Base-by-base conservation (phyloP, 23 tunicate genomes). In the Styela clava region DNA sequence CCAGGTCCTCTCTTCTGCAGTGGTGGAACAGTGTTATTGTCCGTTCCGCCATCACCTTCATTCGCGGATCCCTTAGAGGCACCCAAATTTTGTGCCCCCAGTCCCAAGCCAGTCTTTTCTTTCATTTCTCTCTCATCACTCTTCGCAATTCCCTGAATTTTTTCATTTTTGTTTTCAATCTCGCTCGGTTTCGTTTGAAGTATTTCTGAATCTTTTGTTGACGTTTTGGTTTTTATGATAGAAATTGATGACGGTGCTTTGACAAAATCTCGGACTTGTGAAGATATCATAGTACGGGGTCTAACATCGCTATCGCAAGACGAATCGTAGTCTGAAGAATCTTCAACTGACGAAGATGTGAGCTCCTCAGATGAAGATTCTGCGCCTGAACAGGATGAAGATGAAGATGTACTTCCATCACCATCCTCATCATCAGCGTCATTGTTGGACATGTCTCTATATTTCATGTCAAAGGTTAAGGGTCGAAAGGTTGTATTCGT, bases 261-360 rank as follows among this genome's bases (percentile, higher is more conserved):
- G 21, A 29, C 71, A 22, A 67, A 29, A 67, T 67, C 1, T 67
- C 71, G 16, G 71, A 67, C 30, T 25, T 29, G 71, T 27, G 2
- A 67, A 25, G 30, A 1, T 18, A 44, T 44, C 12, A 44, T 44
- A 12, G 56, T 44, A 44, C 56, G 56, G 7, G 81, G 21, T 16
- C 65, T 20, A 33, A 21, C 81, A 44, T 76, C 81, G 52, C 62
- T 64, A 24, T 85, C 95, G 69, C 68, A 83, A 30, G 97, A 91
- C 52, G 97, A 91, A 2, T 86, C 97, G 31, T 80, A 82, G n/a
- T 79, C 74, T 33, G 95, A 85, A 24, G 73, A 84, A 62, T 74
- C 81, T 27, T 76, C 81, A 9, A 24, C 64, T 33, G 81, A 51
- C 19, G 81, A 76, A 24, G 81, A 44, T 56, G 65, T 24, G 32